Evolutionary conservation across 2,888 invertebrate species (phyloP), one percentile per base, ranked within the genome.

Genomic region (Odontocerum albicorne): DNA sequence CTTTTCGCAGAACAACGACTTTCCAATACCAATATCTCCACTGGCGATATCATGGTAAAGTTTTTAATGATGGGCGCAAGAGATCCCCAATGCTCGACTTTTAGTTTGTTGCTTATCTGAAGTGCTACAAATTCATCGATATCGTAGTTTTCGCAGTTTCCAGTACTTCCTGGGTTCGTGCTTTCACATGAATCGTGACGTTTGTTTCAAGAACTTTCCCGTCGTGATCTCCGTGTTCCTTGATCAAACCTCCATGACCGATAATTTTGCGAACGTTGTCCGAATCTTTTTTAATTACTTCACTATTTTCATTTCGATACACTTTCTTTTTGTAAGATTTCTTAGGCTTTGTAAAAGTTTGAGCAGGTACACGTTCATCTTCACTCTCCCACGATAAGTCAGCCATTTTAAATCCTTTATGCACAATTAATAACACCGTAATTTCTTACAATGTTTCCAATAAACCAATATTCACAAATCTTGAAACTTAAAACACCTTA

Each of bases 21-120:
- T 91, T 65, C 88, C 86, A 47, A 94, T 94, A 68, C 97, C 97
- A 47, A 97, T 83, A 1, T 97, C 97, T 62, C 97, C 81, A 3
- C 95, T 93, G 2, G 96, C 96, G 1, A 97, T 91, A 77, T 97
- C 97, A 0, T 97, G 65, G 96, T 96, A 66, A 96, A 94, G 62
- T 90, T 72, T 72, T 96, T 96, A 0, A 80, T 72, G 12, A 96
- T 78, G 2, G 81, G 75, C 0, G 88, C 87, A 16, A 84, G 74
- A 57, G 81, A 80, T 0, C 79, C 75, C 85, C 86, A 90, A 60
- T 82, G 80, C 40, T 74, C 78, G 45, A 77, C 74, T 57, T 84
- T 80, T 35, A 72, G 72, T 46, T 77, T 74, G 57, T 83, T 79
- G 38, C 73, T 73, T 49, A 70, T 70, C 62, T 82, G 81, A 77